Conservation (phyloP, 2,888 invertebrate genomes). For the Agonopterix subpropinquella region DNA sequence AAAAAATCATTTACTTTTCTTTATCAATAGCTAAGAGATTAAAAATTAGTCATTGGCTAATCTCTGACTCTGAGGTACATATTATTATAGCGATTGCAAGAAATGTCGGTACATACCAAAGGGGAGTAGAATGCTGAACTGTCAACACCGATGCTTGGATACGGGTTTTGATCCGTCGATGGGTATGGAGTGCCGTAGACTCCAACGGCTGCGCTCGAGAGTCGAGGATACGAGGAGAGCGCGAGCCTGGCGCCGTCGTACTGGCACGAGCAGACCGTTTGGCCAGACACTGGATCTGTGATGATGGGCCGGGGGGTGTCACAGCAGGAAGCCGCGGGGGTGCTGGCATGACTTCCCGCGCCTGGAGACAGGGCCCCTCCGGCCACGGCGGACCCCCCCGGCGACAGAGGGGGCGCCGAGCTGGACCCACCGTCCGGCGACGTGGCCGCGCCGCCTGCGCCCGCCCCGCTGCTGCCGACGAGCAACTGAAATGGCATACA, state of each 20-base stretch:
- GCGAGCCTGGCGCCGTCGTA: constrained; percentile 93
- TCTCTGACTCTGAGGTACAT: not conserved
- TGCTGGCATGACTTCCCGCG: constrained; percentile 69
- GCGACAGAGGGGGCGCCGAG: constrained; percentile 84
- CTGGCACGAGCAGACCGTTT: constrained; percentile 95
- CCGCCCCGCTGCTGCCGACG: constrained; percentile 84
- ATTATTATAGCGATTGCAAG: not conserved
- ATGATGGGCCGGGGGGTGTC: constrained; percentile 94
- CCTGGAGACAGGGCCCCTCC: constrained; percentile 76
- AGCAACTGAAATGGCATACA: constrained; percentile 72
- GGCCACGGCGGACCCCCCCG: constrained; percentile 81
- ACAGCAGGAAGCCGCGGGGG: constrained; percentile 82
- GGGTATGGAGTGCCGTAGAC: constrained; percentile 93
- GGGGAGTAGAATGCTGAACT: constrained; percentile 97
- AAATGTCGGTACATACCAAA: constrained; percentile 82
- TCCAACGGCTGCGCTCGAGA: constrained; percentile 84
- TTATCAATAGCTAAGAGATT: no score
- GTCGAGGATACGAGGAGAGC: constrained; percentile 85
- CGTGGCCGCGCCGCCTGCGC: constrained; percentile 83
- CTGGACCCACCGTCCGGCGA: constrained; percentile 82
- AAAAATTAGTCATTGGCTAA: not conserved
- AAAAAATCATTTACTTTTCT: no score
- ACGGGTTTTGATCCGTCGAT: constrained; percentile 93
- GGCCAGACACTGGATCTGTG: constrained; percentile 94
- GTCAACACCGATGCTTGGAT: constrained; percentile 94